phyloP scores from a whole-genome alignment of 2,113 vertebrate genomes.

The Coryphaenoides rupestris region DNA sequence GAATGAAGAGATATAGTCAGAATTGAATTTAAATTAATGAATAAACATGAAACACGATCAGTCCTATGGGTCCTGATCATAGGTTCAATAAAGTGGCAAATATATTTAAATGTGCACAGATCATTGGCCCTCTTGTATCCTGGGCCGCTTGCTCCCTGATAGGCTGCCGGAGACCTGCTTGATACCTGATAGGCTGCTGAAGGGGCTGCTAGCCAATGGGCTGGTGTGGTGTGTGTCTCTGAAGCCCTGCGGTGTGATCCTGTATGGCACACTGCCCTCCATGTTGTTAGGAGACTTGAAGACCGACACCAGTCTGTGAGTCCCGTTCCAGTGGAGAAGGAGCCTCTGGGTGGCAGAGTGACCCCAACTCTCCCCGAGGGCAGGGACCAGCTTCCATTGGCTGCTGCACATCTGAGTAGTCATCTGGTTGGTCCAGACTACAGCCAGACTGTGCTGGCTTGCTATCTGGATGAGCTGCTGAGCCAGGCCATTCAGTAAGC shows the following conservation, averaged over 20 bases:
- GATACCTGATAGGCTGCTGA: too few relatives aligned
- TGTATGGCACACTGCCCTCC: slow-evolving; percentile 59
- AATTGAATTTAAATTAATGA: too few relatives aligned
- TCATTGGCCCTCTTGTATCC: not conserved
- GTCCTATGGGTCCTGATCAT: too few relatives aligned
- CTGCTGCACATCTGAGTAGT: slow-evolving; percentile 81
- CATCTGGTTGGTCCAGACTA: slow-evolving; percentile 83
- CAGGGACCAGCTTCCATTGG: slow-evolving; percentile 83
- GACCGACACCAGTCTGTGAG: slow-evolving; percentile 56
- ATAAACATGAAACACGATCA: too few relatives aligned
- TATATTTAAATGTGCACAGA: too few relatives aligned
- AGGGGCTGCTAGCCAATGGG: too few relatives aligned
- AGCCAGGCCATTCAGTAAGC: slow-evolving; percentile 82
- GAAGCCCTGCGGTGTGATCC: slow-evolving; percentile 67
- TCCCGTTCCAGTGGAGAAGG: slow-evolving; percentile 66
- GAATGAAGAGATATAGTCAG: too few relatives aligned
- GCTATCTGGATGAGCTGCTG: slow-evolving; percentile 84
- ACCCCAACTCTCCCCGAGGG: slow-evolving; percentile 83
- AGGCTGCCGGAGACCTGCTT: too few relatives aligned
- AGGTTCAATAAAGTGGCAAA: too few relatives aligned
- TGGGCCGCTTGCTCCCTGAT: not conserved
- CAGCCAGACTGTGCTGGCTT: slow-evolving; percentile 73
- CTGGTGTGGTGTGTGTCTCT: slow-evolving; percentile 44
- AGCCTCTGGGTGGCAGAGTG: slow-evolving; percentile 68
- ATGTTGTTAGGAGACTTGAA: slow-evolving; percentile 67